Evolutionary conservation across 2,113 vertebrate species (phyloP), one percentile per base, ranked within the genome.

Genomic region (Neoarius graeffei): DNA sequence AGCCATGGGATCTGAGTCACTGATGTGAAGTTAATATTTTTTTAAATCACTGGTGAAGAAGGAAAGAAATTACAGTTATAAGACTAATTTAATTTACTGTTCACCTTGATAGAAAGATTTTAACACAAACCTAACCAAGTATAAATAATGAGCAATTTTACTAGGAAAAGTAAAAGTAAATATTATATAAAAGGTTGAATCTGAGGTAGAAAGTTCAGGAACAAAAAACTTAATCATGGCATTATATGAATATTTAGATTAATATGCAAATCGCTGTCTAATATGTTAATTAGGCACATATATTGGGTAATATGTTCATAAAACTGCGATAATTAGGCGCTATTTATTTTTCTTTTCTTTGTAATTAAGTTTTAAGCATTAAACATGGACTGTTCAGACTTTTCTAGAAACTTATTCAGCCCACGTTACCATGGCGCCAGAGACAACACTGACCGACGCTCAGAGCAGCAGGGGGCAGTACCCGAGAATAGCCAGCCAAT

Each of bases 401-500:
- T 69, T 67, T 83, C 82, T 77, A 81, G 74, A 91, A 64, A 27
- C 23, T 20, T 80, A 14, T 13, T 10, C 50, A 77, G 30, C 27
- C 9, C 17, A 2, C 66, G 93, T 95, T 93, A 88, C 89, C 91
- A 94, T 94, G 90, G 89, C 89, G 91, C 73, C 90, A 82, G 8
- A 14, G 81, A 94, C 94, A 92, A 93, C 7, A 89, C 62, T 17
- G 11, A 13, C 20, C 35, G 17, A 30, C 54, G 74, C 66, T 2
- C 20, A 66, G 59, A 13, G 56, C 74, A 4, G 42, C 62, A 67
- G 56, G 50, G 25, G 79, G 48, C 6, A 20, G 52, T 27, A 13
- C 19, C 77, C 60, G 1, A 27, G 76, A 88, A 87, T 48, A 88
- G 42, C 89, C 85, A 86, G 84, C 95, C 95, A 95, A 95, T 94